A percentile compares a stretch with the other conserved stretches of the same genome.
These are phyloP conservation scores for Pemphredon lugubris DNA, from an alignment of 2,888 invertebrate genomes.

Conservation along the genomic window DNA sequence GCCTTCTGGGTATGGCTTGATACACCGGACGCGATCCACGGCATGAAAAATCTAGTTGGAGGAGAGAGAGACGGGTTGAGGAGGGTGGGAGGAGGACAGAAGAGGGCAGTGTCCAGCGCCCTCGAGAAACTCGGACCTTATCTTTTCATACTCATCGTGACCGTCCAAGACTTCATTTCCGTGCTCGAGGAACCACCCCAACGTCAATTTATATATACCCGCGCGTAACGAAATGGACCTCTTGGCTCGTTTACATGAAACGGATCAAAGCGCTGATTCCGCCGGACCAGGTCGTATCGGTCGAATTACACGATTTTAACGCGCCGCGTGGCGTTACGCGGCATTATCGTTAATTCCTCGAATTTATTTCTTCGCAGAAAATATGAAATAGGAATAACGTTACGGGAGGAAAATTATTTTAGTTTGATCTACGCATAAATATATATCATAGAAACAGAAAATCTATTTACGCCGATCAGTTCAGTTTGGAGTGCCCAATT, in stretches of 20 bases:
- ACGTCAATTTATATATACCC: constrained; percentile 75
- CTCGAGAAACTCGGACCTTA: constrained; percentile 74
- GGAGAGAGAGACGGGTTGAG: constrained; percentile 64
- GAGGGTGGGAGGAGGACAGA: constrained; percentile 47
- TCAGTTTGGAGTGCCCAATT: too few species aligned
- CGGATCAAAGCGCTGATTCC: constrained; percentile 56
- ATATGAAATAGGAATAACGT: too few species aligned
- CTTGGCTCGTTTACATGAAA: constrained; percentile 75
- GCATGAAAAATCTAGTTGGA: constrained; percentile 79
- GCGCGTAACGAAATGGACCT: constrained; percentile 71
- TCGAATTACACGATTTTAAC: too few species aligned
- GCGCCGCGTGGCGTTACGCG: too few species aligned
- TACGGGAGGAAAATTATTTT: too few species aligned
- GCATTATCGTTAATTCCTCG: too few species aligned
- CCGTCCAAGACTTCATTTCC: constrained; percentile 80
- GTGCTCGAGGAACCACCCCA: constrained; percentile 73
- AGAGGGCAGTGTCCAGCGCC: constrained; percentile 63
- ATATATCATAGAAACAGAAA: too few species aligned
- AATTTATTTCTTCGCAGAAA: too few species aligned
- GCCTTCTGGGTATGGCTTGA: constrained; percentile 70
- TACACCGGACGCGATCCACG: constrained; percentile 78
- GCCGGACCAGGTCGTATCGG: too few species aligned
- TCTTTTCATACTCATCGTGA: constrained; percentile 78
- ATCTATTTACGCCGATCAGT: too few species aligned
- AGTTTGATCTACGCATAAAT: too few species aligned